Base-by-base conservation (phyloP, 2,888 invertebrate genomes). In the Tillus elongatus region DNA sequence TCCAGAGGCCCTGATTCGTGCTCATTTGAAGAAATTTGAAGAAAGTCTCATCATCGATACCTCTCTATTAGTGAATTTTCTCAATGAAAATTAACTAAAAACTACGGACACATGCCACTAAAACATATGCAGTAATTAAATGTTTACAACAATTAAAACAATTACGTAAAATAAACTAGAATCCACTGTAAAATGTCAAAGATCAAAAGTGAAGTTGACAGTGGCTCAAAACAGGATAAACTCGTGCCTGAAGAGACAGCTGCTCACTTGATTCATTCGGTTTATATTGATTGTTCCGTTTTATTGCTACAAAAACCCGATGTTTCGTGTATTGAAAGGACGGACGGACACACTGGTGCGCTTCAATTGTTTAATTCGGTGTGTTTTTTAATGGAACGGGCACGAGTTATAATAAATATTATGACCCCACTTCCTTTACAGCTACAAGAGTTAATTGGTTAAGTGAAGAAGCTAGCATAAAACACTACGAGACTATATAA, bases 341-440 rank as follows among this genome's bases (percentile, higher is more conserved):
- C 24, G 24, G n/a, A 19, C 6, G 24, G 24, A 19, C 24, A 19
- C 6, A n/a, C 24, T n/a, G n/a, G 6, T 6, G 24, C 6, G n/a
- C 6, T 6, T 19, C 24, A 19, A 19, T 19, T 19, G n/a, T 19
- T 19, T 19, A 19, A 19, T 19, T 19, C 24, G 24, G 24, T 19
- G n/a, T n/a, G 24, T 6, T 19, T 19, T 19, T 19, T 8, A 19
- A 19, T n/a, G n/a, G 24, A 8, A n/a, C n/a, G 24, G 24, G 61
- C 62, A 63, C 62, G 62, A 60, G 62, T 61, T 58, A 56, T 53
- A 57, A 61, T 61, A 61, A 61, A 63, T 60, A 61, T 61, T 61
- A 58, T 63, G 62, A 63, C 62, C 62, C 60, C 53, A 58, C 60
- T 63, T 63, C 62, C 62, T 61, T 52, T 58, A 42, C 37, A 40